Base-by-base conservation (phyloP, 1,140 invertebrate species). In the Patella vulgata region DNA sequence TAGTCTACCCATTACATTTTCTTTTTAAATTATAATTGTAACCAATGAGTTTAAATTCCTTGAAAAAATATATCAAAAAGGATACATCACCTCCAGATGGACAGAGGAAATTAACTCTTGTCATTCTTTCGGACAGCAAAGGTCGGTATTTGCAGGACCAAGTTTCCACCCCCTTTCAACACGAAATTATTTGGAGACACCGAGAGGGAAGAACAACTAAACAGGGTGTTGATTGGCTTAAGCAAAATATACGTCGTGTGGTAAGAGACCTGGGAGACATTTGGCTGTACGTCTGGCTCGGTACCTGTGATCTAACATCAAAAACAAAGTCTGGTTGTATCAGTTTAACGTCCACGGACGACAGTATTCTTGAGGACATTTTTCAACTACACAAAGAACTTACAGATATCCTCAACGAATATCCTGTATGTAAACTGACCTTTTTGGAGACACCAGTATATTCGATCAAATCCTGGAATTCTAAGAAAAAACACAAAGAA, bases 211-310 rank as follows among this genome's bases (percentile, higher is more conserved):
- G 30, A 14, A 62, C 31, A 36, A 27, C 46, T 0, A 17, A 54
- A 47, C 40, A 62, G 2, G 23, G 50, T 25, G 21, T 23, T 1
- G 4, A 47, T 3, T 62, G 43, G 51, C 30, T 62, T 9, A n/a
- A 54, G 40, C n/a, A 17, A 1, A 53, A 54, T n/a, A 25, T 62
- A 3, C 21, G 1, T 14, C 5, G 46, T 1, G 17, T 47, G 25
- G 9, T 62, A n/a, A 28, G 17, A 14, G 27, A 12, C 4, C 30
- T 21, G 8, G 40, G 59, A 5, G n/a, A 46, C 30, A 46, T 62
- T 1, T 62, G 50, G 51, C 8, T 62, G 17, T 62, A 62, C 14
- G 43, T 62, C 1, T 62, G 59, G 59, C 31, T 62, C 9, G 51
- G 59, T 2, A 62, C 59, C 11, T 62, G 59, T 42, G 25, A 62